Evolutionary conservation across 2,888 invertebrate genomes (phyloP), one percentile per base, ranked within the genome.

Genomic region (Vanessa cardui): DNA sequence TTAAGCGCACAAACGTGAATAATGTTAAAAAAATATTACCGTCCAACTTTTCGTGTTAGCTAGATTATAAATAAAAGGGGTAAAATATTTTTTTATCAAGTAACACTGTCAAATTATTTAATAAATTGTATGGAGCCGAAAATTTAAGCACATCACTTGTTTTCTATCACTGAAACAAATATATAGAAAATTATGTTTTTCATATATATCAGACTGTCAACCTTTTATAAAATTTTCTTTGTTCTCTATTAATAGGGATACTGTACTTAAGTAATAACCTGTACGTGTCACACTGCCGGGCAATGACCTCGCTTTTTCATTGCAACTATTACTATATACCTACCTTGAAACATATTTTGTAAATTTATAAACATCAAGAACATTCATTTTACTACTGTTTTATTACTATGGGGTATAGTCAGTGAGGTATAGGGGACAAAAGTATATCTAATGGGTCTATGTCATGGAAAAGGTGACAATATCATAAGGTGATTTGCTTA

Each of bases 11-110:
- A 45, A 15, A 31, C 46, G 31, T 18, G n/a, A 45, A 16, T n/a
- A 58, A 67, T 20, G 44, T 50, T 58, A 62, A 15, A 50, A 62
- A 50, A 26, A 58, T 62, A 49, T 47, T 46, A 58, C 62, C 62
- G 67, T 62, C 67, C 62, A 67, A 50, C 18, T 31, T 66, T 46
- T 15, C 39, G 12, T 39, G 26, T 60, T 12, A 47, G 44, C n/a
- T 60, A 60, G 21, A 31, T 16, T 31, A n/a, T 21, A n/a, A 31
- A 26, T n/a, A 45, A 31, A 31, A 15, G n/a, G 15, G 54, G 31
- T 54, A 54, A 31, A 50, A 54, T 54, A 54, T 54, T 54, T 54
- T 54, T 54, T 16, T 26, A 31, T 16, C 52, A 31, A 54, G 15
- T 31, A 54, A 54, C n/a, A 31, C 31, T 54, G 31, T 31, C 16